Percentiles rank a stretch among this genome's conserved stretches.
phyloP scores from a whole-genome alignment of 2,888 invertebrate species.

The Cheilosia scutellata region DNA sequence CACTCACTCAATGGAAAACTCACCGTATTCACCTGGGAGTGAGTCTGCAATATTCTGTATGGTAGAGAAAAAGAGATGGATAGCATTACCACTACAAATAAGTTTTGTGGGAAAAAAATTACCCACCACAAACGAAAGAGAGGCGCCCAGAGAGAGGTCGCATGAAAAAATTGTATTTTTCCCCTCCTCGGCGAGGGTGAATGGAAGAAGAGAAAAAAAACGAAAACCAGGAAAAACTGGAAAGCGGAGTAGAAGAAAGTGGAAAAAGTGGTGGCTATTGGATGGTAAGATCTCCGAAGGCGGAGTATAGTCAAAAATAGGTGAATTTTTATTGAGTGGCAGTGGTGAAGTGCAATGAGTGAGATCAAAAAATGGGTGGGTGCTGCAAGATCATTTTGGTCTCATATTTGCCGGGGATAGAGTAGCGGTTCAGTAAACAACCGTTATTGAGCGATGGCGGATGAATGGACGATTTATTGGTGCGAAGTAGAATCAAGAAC shows the following conservation, averaged over 20 bases:
- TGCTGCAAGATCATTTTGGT: slow-evolving; percentile 5
- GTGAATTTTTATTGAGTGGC: slow-evolving; percentile 3
- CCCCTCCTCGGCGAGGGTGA: slow-evolving; percentile 39
- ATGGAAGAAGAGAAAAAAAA: slow-evolving; percentile 23
- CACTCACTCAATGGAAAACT: slow-evolving; percentile 72
- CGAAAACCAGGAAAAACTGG: slow-evolving; percentile 26
- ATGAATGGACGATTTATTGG: too few species aligned
- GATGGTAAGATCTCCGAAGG: slow-evolving; percentile 53
- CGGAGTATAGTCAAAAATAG: slow-evolving; percentile 43
- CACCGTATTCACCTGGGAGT: slow-evolving; percentile 31
- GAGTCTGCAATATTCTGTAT: neutral
- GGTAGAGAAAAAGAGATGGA: slow-evolving; percentile 44
- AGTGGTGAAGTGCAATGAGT: slow-evolving; percentile 12
- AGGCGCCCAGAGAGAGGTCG: slow-evolving; percentile 27
- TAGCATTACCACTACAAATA: slow-evolving; percentile 54
- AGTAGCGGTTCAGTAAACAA: neutral
- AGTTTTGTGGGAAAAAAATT: slow-evolving; percentile 29
- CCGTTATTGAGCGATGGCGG: too few species aligned
- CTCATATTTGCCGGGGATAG: too few species aligned
- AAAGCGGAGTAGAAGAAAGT: slow-evolving; percentile 56
- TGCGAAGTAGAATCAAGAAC: too few species aligned
- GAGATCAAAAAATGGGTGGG: neutral
- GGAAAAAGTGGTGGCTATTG: neutral
- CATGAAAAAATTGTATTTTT: slow-evolving; percentile 30
- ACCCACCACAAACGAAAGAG: slow-evolving; percentile 51